Evolutionary conservation across 2,888 invertebrate species (phyloP).

Genomic region (Rhagonycha fulva): DNA sequence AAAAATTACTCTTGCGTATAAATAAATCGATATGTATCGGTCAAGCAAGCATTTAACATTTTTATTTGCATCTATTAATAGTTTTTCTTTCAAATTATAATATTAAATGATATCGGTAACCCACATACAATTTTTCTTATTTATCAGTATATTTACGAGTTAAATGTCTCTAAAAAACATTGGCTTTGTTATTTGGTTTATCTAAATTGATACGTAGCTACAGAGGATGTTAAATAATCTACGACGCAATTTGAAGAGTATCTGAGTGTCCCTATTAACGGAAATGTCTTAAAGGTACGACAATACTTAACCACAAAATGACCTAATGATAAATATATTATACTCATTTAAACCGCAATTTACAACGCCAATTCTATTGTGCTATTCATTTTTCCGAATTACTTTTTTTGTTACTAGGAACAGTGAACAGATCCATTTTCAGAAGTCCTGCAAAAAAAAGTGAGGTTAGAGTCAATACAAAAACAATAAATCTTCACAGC

Average conservation of each 20-base stretch:
- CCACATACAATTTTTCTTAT: neutral
- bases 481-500: no score
- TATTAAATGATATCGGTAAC: neutral
- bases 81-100: neutral
- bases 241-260: constrained; percentile 8
- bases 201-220: constrained; percentile 8
- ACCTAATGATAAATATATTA: neutral
- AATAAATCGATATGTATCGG: neutral
- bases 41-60: neutral
- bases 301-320: neutral
- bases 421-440: neutral
- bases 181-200: constrained; percentile 8
- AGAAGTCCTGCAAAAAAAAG: neutral
- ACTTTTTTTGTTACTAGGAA: neutral
- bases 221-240: constrained; percentile 13
- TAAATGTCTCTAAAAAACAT: constrained; percentile 4
- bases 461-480: no score
- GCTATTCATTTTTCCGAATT: neutral
- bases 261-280: neutral
- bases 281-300: constrained; percentile 11
- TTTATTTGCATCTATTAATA: constrained; percentile 1
- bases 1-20: neutral
- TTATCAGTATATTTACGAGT: constrained; percentile 6
- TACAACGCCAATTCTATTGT: neutral
- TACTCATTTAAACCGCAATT: neutral